Conservation (phyloP, 2,797 vertebrate species). For the Myotis myotis region DNA sequence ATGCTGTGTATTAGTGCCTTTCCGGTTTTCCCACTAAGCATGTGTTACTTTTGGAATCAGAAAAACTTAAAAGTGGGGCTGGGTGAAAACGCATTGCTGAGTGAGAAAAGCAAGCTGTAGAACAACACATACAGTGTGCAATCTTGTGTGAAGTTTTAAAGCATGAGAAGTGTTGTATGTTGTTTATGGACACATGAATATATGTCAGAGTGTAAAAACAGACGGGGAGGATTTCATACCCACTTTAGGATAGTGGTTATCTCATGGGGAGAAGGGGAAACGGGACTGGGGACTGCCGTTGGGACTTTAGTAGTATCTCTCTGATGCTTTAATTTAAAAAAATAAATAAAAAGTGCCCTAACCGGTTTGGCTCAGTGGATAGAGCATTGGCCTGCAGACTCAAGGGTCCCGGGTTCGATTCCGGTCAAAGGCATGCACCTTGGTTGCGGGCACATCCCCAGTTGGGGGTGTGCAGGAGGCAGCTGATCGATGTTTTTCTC, state of each 20-base stretch:
- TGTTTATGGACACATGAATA: not conserved
- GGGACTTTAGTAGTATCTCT: not conserved
- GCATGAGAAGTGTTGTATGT: not conserved
- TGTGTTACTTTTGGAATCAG: constrained; percentile 17
- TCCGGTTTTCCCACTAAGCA: constrained; percentile 20
- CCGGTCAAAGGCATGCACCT: too few species aligned
- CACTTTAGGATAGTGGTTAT: not conserved
- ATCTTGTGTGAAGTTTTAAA: constrained; percentile 15
- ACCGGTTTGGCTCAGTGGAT: too few species aligned
- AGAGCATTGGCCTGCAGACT: too few species aligned
- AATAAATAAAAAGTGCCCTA: not conserved
- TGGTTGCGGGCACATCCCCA: too few species aligned
- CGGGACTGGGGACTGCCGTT: accelerated
- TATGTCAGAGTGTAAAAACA: not conserved
- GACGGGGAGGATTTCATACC: not conserved
- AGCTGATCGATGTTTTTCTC: too few species aligned
- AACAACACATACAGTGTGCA: not conserved
- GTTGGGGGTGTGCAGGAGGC: too few species aligned
- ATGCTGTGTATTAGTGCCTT: not conserved
- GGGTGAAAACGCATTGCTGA: not conserved
- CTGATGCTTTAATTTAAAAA: not conserved
- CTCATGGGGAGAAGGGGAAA: not conserved
- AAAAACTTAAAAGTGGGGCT: not conserved
- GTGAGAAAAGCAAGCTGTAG: constrained; percentile 20
- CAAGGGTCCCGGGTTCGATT: too few species aligned